Percentiles rank a stretch among this genome's conserved stretches.
Evolutionary conservation across 2,113 vertebrate genomes (phyloP).

Genomic region (Erpornis zantholeuca): DNA sequence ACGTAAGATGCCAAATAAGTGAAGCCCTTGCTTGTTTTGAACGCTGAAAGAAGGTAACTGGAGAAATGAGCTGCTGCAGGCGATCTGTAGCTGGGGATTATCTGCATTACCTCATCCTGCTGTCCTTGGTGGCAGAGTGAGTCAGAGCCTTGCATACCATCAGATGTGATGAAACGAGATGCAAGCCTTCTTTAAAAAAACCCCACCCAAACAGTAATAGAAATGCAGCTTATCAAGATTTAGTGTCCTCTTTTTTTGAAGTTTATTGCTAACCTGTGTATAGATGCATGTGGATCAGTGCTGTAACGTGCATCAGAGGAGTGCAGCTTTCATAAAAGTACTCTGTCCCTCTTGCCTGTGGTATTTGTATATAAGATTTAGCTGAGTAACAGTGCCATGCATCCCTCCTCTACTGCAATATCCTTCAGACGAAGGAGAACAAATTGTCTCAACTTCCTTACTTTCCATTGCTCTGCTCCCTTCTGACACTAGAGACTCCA

Average conservation of each 20-base stretch:
- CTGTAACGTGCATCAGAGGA: not conserved
- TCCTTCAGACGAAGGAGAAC: not conserved
- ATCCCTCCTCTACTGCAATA: not conserved
- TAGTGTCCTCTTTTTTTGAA: not conserved
- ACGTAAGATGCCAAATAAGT: not conserved
- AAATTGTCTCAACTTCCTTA: not conserved
- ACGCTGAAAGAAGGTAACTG: not conserved
- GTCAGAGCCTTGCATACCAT: conserved; percentile 50
- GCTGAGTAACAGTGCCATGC: not conserved
- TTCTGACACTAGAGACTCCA: not conserved
- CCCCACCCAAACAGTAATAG: not conserved
- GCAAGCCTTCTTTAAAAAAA: not conserved
- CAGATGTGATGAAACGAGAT: conserved; percentile 52
- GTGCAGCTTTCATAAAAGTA: not conserved
- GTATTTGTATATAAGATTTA: not conserved
- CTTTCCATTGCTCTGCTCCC: not conserved
- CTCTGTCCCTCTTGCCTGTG: not conserved
- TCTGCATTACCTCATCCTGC: conserved; percentile 50
- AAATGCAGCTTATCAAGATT: not conserved
- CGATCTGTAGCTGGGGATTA: conserved; percentile 3
- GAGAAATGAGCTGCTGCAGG: conserved; percentile 1
- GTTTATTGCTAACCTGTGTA: not conserved
- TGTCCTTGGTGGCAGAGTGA: conserved; percentile 37
- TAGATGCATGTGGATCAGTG: not conserved
- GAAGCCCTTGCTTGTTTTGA: not conserved